Conservation (phyloP, 1,140 invertebrate species). For the Leptopilina boulardi region DNA sequence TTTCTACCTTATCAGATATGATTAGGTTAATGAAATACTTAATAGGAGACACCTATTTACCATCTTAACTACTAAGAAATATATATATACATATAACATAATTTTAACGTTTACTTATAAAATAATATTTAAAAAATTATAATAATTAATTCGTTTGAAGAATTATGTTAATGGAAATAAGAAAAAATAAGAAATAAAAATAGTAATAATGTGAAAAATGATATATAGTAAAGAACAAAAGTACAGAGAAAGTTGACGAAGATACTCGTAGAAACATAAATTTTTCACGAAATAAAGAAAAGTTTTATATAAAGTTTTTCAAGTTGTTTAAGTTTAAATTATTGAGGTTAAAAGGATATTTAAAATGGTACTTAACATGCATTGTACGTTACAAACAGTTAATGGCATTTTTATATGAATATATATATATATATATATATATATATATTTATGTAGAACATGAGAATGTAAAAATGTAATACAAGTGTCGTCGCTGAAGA, state of each 20-base stretch:
- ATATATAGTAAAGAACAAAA: background rate
- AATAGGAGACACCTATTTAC: no score
- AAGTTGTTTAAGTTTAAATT: background rate
- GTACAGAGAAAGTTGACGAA: background rate
- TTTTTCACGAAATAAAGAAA: background rate
- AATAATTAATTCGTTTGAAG: no score
- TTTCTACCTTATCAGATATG: no score
- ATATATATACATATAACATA: no score
- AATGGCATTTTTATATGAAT: background rate
- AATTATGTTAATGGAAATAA: no score
- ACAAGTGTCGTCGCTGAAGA: constrained; percentile 45
- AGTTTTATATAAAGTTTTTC: background rate
- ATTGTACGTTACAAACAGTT: background rate
- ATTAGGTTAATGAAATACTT: no score
- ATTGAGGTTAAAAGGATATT: background rate
- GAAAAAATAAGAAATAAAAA: background rate
- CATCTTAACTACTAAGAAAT: no score
- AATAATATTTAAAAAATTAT: no score
- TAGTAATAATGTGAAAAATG: no score
- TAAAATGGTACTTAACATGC: background rate
- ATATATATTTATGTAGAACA: no score
- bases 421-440: no score
- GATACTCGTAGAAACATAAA: background rate
- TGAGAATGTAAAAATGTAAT: constrained; percentile 34
- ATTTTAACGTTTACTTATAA: no score